Conservation (phyloP, 2,113 vertebrate genomes). For the Upupa epops region DNA sequence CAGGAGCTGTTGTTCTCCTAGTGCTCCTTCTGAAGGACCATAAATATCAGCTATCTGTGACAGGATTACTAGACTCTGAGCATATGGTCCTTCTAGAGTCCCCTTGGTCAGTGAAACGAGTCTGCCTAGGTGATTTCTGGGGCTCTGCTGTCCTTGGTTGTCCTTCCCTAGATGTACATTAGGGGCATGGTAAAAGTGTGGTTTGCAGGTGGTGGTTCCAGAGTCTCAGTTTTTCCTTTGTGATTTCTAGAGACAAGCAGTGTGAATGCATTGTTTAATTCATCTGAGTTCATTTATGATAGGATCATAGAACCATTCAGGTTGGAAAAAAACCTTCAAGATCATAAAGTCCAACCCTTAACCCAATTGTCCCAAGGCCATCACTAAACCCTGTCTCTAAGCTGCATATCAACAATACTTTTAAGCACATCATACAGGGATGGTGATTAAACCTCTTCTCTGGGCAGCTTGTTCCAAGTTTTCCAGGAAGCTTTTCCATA, state of each 20-base stretch:
- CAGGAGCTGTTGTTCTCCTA: not conserved
- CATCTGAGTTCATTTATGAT: not conserved
- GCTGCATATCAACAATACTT: too few relatives aligned
- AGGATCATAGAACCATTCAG: not conserved
- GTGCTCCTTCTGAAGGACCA: not conserved
- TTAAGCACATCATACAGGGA: too few relatives aligned
- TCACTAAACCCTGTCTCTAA: too few relatives aligned
- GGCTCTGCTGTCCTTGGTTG: not conserved
- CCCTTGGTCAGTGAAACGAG: not conserved
- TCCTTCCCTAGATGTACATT: not conserved
- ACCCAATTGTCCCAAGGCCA: too few relatives aligned
- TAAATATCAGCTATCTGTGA: not conserved
- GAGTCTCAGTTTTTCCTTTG: conserved; percentile 14
- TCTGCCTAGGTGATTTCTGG: not conserved
- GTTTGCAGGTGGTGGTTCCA: not conserved
- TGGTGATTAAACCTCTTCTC: too few relatives aligned
- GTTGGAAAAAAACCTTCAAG: too few relatives aligned
- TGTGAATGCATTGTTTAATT: conserved; percentile 27
- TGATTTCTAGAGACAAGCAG: conserved; percentile 26
- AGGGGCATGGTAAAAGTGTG: not conserved
- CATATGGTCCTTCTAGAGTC: not conserved
- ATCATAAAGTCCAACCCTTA: too few relatives aligned
- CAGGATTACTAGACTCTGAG: not conserved
- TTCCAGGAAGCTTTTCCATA: too few relatives aligned
- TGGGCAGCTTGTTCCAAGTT: too few relatives aligned